phyloP scores from a whole-genome alignment of 2,113 vertebrate genomes.

The Serilophus lunatus region DNA sequence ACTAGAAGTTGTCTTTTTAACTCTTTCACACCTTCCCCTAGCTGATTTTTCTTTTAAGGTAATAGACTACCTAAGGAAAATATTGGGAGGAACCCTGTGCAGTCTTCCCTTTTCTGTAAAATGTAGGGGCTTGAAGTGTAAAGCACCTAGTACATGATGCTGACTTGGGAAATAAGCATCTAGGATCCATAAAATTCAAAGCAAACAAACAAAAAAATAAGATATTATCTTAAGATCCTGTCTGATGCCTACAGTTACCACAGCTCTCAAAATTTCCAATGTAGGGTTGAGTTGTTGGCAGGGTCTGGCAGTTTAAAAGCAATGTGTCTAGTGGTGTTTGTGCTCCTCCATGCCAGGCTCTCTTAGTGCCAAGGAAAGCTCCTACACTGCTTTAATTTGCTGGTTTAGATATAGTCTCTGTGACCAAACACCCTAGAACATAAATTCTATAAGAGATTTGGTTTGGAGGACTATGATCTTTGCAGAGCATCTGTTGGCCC shows the following conservation, averaged over 20 bases:
- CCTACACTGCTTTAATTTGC: neutral
- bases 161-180: neutral
- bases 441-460: neutral
- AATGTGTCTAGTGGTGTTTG: neutral
- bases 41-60: neutral
- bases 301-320: neutral
- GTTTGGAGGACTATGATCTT: neutral
- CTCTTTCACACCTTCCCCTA: neutral
- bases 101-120: neutral
- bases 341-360: neutral
- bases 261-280: neutral
- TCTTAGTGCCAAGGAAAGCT: neutral
- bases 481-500: neutral
- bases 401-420: neutral
- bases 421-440: neutral
- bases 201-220: neutral
- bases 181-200: neutral
- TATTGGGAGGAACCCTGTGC: neutral
- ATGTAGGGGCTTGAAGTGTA: neutral
- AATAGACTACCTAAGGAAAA: neutral
- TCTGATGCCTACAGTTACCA: neutral
- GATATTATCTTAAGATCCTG: neutral
- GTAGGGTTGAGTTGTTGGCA: neutral
- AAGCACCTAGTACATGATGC: neutral
- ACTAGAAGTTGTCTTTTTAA: conserved; percentile 2